These are phyloP conservation scores for Chydorus sphaericus DNA, from an alignment of 2,888 invertebrate species.

Conservation along the genomic window DNA sequence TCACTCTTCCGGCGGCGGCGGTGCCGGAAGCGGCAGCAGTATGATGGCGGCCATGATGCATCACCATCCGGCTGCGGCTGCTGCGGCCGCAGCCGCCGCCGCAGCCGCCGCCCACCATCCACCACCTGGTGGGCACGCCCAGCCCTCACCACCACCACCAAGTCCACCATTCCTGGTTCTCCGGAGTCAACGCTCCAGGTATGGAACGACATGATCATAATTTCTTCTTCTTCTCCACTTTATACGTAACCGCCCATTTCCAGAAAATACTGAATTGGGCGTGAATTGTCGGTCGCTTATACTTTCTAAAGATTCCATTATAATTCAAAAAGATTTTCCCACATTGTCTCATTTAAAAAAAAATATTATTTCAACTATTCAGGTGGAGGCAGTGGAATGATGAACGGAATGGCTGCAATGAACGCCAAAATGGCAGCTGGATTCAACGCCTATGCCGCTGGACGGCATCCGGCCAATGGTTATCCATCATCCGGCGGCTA, in stretches of 20 bases:
- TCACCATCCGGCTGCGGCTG: conserved; percentile 17
- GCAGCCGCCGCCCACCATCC: conserved; percentile 19
- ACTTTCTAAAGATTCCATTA: too few relatives aligned
- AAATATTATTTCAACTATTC: not conserved
- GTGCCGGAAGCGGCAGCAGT: not conserved
- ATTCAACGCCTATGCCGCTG: conserved; percentile 24
- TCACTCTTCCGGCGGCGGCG: conserved; percentile 16
- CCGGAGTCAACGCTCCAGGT: conserved; percentile 5
- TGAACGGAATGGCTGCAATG: conserved; percentile 13
- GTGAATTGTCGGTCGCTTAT: too few relatives aligned
- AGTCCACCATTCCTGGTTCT: conserved; percentile 23
- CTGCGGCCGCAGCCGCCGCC: conserved; percentile 32
- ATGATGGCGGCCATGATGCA: conserved; percentile 7
- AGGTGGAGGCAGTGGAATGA: not conserved
- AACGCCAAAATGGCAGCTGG: conserved; percentile 14
- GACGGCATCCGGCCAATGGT: too few relatives aligned
- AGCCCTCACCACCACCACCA: conserved; percentile 3
- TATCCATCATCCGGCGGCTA: conserved; percentile 17
- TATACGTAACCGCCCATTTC: not conserved
- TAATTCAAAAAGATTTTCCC: too few relatives aligned
- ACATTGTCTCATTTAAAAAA: not conserved
- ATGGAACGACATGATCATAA: too few relatives aligned
- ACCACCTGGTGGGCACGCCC: conserved; percentile 15
- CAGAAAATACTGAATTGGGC: too few relatives aligned
- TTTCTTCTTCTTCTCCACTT: not conserved